These are phyloP conservation scores for Pristionchus fissidentatus DNA, from an alignment of 2,888 invertebrate genomes.

Conservation along the genomic window DNA sequence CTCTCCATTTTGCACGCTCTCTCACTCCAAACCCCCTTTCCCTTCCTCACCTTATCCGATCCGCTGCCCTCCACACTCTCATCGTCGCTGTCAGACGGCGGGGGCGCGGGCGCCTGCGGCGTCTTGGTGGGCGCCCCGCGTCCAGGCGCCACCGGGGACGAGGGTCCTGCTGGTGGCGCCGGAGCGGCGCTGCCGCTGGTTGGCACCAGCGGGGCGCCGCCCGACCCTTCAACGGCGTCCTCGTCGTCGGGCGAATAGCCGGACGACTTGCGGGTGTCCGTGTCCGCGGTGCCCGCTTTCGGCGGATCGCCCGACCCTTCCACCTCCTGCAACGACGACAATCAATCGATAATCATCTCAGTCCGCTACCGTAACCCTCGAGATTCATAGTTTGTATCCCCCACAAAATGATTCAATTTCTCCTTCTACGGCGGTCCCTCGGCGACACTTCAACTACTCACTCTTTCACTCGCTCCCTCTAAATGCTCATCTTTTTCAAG, in stretches of 20 bases:
- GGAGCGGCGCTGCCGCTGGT: not conserved
- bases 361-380: not conserved
- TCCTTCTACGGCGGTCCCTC: not conserved
- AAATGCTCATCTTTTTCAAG: not conserved
- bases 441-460: not conserved
- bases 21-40: not conserved
- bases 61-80: constrained; percentile 53
- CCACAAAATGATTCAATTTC: not conserved
- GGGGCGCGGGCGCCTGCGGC: constrained; percentile 42
- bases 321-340: constrained; percentile 4
- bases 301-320: constrained; percentile 30
- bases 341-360: not conserved
- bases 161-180: not conserved
- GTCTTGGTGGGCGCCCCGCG: constrained; percentile 34
- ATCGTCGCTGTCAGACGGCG: constrained; percentile 61
- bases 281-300: constrained; percentile 10
- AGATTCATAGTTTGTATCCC: not conserved
- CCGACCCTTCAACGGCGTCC: constrained; percentile 53
- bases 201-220: not conserved
- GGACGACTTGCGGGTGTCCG: constrained; percentile 50
- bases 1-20: not conserved
- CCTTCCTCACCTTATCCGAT: constrained; percentile 15
- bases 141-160: not conserved
- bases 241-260: constrained; percentile 66
- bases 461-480: not conserved